Evolutionary conservation across 2,797 vertebrate species (phyloP).

Genomic region (Numenius phaeopus): DNA sequence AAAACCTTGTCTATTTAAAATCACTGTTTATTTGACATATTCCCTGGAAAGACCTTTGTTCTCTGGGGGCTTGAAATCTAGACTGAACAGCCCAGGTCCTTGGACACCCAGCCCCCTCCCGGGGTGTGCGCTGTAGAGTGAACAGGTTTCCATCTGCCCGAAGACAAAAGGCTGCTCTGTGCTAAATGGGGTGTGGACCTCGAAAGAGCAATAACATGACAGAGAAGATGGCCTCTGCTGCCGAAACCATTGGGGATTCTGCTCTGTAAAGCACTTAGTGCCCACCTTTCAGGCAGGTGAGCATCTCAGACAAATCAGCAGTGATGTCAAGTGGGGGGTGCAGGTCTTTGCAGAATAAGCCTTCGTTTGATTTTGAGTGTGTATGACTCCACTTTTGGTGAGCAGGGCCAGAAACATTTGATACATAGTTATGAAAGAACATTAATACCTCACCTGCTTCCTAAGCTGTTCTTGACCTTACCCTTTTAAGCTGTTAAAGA

Average conservation of each 20-base stretch:
- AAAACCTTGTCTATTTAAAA: not conserved
- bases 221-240: not conserved
- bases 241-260: fast-evolving
- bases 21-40: not conserved
- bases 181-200: not conserved
- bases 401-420: fast-evolving
- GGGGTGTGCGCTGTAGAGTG: not conserved
- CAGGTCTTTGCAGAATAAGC: not conserved
- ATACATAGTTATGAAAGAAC: not conserved
- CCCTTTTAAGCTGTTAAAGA: not conserved
- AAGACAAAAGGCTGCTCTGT: not conserved
- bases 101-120: not conserved
- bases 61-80: not conserved
- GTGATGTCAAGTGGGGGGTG: fast-evolving
- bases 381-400: not conserved
- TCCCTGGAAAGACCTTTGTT: not conserved
- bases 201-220: fast-evolving
- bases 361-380: not conserved
- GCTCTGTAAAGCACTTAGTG: not conserved
- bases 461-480: not conserved
- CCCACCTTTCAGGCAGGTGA: not conserved
- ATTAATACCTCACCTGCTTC: not conserved
- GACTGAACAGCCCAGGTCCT: not conserved
- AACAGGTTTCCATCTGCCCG: not conserved
- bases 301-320: not conserved